Base-by-base conservation (phyloP, 1,140 invertebrate genomes). In the Ctenoplectra terminalis region DNA sequence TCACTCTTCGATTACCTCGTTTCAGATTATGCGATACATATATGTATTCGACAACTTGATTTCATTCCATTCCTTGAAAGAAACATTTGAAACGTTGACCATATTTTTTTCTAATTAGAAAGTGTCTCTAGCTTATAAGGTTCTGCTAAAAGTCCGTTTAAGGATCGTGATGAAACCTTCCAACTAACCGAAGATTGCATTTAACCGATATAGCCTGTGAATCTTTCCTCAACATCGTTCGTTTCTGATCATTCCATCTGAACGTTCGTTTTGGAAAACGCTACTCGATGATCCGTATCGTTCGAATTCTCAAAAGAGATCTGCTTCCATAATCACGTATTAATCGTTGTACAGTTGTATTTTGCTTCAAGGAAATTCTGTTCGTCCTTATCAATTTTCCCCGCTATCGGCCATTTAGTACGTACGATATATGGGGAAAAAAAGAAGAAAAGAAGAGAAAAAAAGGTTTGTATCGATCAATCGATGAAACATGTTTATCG, bases 61-160 rank as follows among this genome's bases (percentile, higher is more conserved):
- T 13, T 8, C 20, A n/a, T 43, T 34, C 26, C 29, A 40, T 43
- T 9, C 8, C 11, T n/a, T 7, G 2, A 8, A 15, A 7, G 6
- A n/a, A 56, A 23, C 60, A 9, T 54, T 40, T 23, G 9, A 46
- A 9, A 43, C 26, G 26, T 1, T 13, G 17, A 6, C 34, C 23
- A 23, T 50, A 70, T 70, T 48, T 60, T 48, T 50, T 31, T 6
- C 43, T 52, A 17, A 11, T 54, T 78, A 61, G 66, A 78, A 78
- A 78, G 76, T 71, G 17, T n/a, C 40, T 60, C 23, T 9, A 26
- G 34, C 76, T 61, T 78, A 71, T 71, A 78, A 60, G 67, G 76
- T n/a, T 29, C 1, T 9, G 20, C 11, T 60, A 54, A 71, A 71
- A 54, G 66, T 48, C 11, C 5, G 20, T 71, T 78, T 78, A 58